Evolutionary conservation across 2,113 vertebrate genomes (phyloP).

Genomic region (Bambusicola thoracicus): DNA sequence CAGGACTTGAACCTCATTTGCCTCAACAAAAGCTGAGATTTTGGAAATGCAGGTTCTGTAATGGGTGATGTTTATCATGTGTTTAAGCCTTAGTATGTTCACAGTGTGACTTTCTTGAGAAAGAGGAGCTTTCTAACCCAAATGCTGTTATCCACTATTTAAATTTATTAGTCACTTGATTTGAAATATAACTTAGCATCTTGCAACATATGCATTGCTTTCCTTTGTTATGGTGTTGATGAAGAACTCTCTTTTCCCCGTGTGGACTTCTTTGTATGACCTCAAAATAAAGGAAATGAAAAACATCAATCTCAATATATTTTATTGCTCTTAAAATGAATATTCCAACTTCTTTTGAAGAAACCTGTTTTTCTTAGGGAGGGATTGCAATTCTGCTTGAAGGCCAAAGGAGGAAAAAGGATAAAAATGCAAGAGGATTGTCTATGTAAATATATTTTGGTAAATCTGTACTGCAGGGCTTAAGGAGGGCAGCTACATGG

Average conservation of each 20-base stretch:
- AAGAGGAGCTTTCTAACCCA: background rate
- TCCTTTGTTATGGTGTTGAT: background rate
- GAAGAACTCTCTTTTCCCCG: background rate
- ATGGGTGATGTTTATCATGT: background rate
- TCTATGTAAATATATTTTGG: background rate
- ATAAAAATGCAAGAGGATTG: background rate
- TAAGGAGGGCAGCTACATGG: background rate
- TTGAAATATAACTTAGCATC: no score
- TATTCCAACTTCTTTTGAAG: background rate
- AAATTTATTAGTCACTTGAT: background rate
- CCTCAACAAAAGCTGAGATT: background rate
- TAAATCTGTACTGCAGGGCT: background rate
- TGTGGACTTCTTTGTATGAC: background rate
- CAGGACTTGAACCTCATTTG: background rate
- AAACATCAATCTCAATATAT: background rate
- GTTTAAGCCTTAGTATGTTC: background rate
- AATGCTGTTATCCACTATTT: background rate
- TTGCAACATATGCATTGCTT: background rate
- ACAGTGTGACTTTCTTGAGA: background rate
- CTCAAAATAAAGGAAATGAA: background rate
- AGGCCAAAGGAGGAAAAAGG: background rate
- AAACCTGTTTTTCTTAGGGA: background rate
- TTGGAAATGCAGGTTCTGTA: background rate
- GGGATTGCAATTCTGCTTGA: background rate
- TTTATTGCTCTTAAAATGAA: background rate